These are phyloP conservation scores for Botrylloides violaceus DNA, from an alignment of 23 tunicate genomes.

Conservation along the genomic window DNA sequence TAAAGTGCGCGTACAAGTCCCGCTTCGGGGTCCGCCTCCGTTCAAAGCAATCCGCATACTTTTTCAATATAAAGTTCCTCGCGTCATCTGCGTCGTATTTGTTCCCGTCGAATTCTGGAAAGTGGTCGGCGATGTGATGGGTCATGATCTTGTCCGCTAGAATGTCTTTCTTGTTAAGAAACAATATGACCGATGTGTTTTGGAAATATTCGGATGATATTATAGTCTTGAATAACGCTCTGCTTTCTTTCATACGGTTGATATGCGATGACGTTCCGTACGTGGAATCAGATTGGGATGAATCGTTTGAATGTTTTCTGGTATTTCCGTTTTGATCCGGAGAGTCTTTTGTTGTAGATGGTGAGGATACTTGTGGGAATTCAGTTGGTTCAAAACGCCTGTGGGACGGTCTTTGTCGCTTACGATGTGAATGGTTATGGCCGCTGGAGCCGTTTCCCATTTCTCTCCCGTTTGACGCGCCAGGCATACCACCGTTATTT, in stretches of 20 bases:
- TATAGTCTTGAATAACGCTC: conserved; percentile 71
- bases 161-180: conserved; percentile 84
- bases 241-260: conserved; percentile 61
- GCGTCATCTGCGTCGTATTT: conserved; percentile 54
- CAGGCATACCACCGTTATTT: background rate
- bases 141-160: conserved; percentile 68
- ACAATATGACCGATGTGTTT: conserved; percentile 78
- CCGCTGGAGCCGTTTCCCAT: conserved; percentile 9
- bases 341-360: background rate
- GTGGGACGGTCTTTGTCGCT: background rate
- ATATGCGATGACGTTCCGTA: conserved; percentile 6
- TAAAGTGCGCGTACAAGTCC: conserved; percentile 78
- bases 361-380: background rate
- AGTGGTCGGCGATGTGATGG: conserved; percentile 48
- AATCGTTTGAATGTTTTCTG: conserved; percentile 13
- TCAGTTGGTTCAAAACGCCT: conserved; percentile 6
- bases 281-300: background rate
- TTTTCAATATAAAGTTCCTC: conserved; percentile 35
- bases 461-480: conserved; percentile 1
- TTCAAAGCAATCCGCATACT: conserved; percentile 58
- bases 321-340: conserved; percentile 28
- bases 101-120: conserved; percentile 53
- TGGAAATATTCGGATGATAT: conserved; percentile 61
- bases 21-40: conserved; percentile 50
- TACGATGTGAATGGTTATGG: conserved; percentile 10